Base-by-base conservation (phyloP, 2,888 invertebrate species). In the Spilosoma lubricipeda region DNA sequence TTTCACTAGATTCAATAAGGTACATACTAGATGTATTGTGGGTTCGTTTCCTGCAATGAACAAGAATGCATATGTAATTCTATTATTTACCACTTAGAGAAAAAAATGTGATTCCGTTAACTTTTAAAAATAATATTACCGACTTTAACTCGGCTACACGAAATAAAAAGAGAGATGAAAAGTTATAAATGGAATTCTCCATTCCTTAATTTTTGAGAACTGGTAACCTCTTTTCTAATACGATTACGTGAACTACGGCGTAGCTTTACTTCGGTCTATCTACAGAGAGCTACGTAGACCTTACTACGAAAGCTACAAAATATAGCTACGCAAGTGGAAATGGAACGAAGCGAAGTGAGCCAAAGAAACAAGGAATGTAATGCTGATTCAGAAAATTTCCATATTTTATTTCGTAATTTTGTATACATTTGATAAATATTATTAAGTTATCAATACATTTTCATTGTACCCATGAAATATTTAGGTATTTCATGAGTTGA, bases 261-360 rank as follows among this genome's bases (percentile, higher is more conserved):
- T 83, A 84, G 83, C 52, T 74, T 9, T 5, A 77, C 78, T 82
- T 78, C 80, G 36, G n/a, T 42, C 65, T 30, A 45, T 74, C 80
- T 82, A 82, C 85, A 80, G 65, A 27, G 5, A 11, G 77, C 85
- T 82, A 84, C 84, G 78, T 79, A 72, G 85, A 85, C 86, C 86
- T 67, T 73, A 83, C 39, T 39, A 86, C 86, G 81, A 39, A 11
- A 74, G 70, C 70, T 75, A 76, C 77, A 27, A 67, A 45, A 30
- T 11, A 2, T 30, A 67, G 15, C 48, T 48, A 48, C 59, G 59
- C 15, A 27, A 63, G 30, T 59, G 27, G 15, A 59, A 59, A 13
- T 27, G 0, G n/a, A 52, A 20, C 48, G 18, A 48, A 48, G 8
- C 42, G 45, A 45, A 45, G 20, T 18, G 23, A 52, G 23, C 9